Evolutionary conservation across 2,797 vertebrate species (phyloP).

Genomic region (Gambusia yucatana): DNA sequence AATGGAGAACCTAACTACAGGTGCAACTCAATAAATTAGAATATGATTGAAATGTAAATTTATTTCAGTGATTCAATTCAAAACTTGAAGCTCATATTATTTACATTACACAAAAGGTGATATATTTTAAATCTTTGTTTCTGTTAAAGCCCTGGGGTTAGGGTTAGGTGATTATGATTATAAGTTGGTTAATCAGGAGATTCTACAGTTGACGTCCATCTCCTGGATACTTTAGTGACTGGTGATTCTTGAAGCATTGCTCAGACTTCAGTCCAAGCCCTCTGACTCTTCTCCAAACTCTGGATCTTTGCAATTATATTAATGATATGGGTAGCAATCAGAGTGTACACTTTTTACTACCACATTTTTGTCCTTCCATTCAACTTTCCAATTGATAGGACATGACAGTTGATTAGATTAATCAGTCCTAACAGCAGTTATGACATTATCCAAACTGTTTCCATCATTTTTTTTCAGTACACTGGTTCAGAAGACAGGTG

Average conservation of each 20-base stretch:
- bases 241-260: neutral
- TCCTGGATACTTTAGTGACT: neutral
- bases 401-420: conserved; percentile 4
- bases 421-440: conserved; percentile 2
- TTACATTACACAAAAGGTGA: neutral
- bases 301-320: neutral
- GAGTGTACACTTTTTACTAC: neutral
- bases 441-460: neutral
- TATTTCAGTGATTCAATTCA: neutral
- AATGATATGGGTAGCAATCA: too few relatives aligned
- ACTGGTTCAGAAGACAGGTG: neutral
- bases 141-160: neutral
- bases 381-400: neutral
- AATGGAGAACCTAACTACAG: neutral
- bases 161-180: neutral
- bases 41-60: neutral
- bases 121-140: neutral
- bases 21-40: neutral
- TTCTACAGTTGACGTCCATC: neutral
- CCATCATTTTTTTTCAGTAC: neutral
- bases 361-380: neutral
- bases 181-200: neutral
- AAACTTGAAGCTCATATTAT: neutral
- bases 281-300: neutral
- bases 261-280: neutral